These are phyloP conservation scores for Pristionchus arcanus DNA, from an alignment of 2,888 invertebrate genomes.

Conservation along the genomic window DNA sequence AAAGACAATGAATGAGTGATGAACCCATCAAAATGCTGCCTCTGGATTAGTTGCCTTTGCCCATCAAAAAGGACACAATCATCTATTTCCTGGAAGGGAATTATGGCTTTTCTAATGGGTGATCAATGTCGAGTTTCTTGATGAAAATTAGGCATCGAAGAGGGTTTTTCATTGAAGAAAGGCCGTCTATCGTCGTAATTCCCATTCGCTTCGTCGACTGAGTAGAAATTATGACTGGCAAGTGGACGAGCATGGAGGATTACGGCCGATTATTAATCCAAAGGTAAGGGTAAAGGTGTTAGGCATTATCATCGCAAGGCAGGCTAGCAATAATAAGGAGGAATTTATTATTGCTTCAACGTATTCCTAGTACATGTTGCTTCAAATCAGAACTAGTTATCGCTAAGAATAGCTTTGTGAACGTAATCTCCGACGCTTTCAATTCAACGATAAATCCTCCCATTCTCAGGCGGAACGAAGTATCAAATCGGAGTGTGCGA, in stretches of 20 bases:
- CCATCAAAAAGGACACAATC: neutral
- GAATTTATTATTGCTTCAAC: no score
- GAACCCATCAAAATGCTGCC: neutral
- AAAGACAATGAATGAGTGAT: neutral
- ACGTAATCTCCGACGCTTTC: neutral
- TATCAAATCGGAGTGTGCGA: constrained; percentile 69
- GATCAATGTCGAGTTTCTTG: neutral
- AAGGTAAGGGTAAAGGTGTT: no score
- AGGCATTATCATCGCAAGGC: no score
- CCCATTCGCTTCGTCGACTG: constrained; percentile 73
- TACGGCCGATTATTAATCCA: constrained; percentile 71
- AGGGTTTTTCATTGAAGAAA: constrained; percentile 57
- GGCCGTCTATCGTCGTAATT: constrained; percentile 74
- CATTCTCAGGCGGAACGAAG: constrained; percentile 62
- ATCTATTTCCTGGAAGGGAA: neutral
- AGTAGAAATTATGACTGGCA: constrained; percentile 78
- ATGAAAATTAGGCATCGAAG: neutral
- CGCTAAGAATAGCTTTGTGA: no score
- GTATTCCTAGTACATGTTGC: no score
- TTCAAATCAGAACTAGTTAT: no score
- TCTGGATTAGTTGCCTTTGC: neutral
- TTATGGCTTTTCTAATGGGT: neutral
- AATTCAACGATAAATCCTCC: neutral
- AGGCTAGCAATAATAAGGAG: no score
- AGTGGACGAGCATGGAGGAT: constrained; percentile 73